Conservation (phyloP, 2,888 invertebrate genomes). For the Melanostoma scalare region DNA sequence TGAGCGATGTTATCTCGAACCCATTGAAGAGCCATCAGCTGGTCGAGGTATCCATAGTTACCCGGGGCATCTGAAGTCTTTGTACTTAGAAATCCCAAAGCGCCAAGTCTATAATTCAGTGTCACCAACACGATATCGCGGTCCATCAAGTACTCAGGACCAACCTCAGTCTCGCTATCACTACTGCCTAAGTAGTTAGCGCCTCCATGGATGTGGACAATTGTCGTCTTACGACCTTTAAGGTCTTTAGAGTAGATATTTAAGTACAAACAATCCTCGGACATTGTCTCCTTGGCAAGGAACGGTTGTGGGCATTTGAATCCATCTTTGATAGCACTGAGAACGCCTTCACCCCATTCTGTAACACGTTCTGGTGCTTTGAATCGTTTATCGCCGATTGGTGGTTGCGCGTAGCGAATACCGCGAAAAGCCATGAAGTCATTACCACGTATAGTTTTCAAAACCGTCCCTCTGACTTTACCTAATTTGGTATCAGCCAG, state of each 20-base stretch:
- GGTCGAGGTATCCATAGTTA: conserved; percentile 87
- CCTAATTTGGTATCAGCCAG: conserved; percentile 78
- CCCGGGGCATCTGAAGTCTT: conserved; percentile 85
- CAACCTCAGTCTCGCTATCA: conserved; percentile 75
- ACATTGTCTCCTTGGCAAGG: conserved; percentile 75
- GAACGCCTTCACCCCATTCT: conserved; percentile 78
- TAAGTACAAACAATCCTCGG: conserved; percentile 86
- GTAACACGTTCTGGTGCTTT: conserved; percentile 78
- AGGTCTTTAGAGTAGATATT: conserved; percentile 84
- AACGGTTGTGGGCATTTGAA: conserved; percentile 79
- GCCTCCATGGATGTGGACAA: conserved; percentile 79
- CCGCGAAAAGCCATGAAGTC: conserved; percentile 82
- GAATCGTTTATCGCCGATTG: conserved; percentile 81
- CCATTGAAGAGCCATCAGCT: conserved; percentile 86
- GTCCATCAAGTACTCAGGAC: conserved; percentile 78
- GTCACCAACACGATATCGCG: conserved; percentile 78
- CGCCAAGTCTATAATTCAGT: conserved; percentile 79
- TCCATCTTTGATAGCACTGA: conserved; percentile 81
- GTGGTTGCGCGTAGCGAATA: conserved; percentile 82
- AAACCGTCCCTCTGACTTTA: conserved; percentile 80
- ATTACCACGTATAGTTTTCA: conserved; percentile 80
- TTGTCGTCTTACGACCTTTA: conserved; percentile 73
- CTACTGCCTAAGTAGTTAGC: conserved; percentile 77
- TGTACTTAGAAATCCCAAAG: conserved; percentile 84
- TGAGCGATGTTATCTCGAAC: conserved; percentile 84